Conservation (phyloP, 2,888 invertebrate genomes). For the Scaptomyza reducta region DNA sequence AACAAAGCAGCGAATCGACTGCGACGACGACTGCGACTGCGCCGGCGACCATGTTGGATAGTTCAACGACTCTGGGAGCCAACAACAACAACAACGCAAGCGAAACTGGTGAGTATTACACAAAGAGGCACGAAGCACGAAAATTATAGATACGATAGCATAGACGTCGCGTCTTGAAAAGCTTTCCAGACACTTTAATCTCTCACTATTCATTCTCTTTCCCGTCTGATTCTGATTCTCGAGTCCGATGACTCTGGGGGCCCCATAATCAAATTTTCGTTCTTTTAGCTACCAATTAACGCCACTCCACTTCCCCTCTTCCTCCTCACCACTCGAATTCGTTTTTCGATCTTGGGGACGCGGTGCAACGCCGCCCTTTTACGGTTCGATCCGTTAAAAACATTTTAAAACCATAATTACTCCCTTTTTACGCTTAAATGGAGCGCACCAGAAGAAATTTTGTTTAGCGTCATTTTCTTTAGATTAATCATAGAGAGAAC, state of each 20-base stretch:
- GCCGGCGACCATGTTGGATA: constrained; percentile 48
- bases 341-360: constrained; percentile 6
- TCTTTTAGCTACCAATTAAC: constrained; percentile 73
- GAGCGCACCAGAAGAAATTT: constrained; percentile 62
- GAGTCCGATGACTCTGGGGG: constrained; percentile 17
- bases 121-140: constrained; percentile 45
- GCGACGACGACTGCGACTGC: constrained; percentile 34
- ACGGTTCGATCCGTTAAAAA: constrained; percentile 51
- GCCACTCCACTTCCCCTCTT: constrained; percentile 32
- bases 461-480: constrained; percentile 49
- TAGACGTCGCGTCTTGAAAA: constrained; percentile 44
- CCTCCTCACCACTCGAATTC: not conserved
- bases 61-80: constrained; percentile 68
- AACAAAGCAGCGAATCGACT: constrained; percentile 63
- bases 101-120: constrained; percentile 70
- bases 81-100: constrained; percentile 40
- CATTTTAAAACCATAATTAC: constrained; percentile 64
- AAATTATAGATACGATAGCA: constrained; percentile 73
- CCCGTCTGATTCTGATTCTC: constrained; percentile 4
- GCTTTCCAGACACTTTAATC: constrained; percentile 72
- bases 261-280: constrained; percentile 62
- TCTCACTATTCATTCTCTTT: constrained; percentile 23
- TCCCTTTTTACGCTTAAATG: constrained; percentile 64
- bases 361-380: constrained; percentile 54
- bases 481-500: constrained; percentile 67